Evolutionary conservation across 2,888 invertebrate species (phyloP).

Genomic region (Rhabditoides inermis): DNA sequence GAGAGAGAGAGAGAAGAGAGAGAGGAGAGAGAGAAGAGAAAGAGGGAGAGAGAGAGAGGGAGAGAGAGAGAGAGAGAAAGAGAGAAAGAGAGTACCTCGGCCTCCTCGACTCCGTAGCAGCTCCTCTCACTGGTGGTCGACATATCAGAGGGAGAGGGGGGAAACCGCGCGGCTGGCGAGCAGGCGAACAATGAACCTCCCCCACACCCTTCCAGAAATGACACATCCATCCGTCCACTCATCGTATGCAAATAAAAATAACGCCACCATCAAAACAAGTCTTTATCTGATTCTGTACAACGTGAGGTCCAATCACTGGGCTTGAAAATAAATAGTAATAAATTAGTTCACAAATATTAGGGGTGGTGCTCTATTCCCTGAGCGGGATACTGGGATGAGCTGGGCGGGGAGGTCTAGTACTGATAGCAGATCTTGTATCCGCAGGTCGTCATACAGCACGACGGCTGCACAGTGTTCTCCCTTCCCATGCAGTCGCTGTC

Average conservation of each 20-base stretch:
- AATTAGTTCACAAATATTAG: no score
- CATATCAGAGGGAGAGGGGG: background rate
- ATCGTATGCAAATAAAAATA: no score
- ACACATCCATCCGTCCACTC: conserved; percentile 4
- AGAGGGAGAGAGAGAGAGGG: conserved; percentile 3
- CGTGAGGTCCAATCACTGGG: no score
- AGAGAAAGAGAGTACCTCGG: conserved; percentile 13
- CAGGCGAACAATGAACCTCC: conserved; percentile 1
- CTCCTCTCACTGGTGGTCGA: no score
- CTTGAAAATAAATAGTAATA: no score
- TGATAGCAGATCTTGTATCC: conserved; percentile 50
- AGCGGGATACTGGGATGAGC: no score
- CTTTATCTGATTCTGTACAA: no score
- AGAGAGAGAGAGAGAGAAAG: conserved; percentile 7
- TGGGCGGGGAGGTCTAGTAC: conserved; percentile 35
- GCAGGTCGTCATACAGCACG: conserved; percentile 50
- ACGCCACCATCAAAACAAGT: no score
- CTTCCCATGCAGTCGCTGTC: conserved; percentile 42
- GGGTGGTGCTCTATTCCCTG: no score
- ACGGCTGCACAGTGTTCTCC: conserved; percentile 42
- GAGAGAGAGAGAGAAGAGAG: background rate
- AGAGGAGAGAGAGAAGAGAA: background rate
- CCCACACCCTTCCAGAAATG: conserved; percentile 3
- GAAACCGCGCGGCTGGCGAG: background rate
- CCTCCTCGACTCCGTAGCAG: no score